phyloP scores from a whole-genome alignment of 2,888 invertebrate genomes.

The Lagria hirta region DNA sequence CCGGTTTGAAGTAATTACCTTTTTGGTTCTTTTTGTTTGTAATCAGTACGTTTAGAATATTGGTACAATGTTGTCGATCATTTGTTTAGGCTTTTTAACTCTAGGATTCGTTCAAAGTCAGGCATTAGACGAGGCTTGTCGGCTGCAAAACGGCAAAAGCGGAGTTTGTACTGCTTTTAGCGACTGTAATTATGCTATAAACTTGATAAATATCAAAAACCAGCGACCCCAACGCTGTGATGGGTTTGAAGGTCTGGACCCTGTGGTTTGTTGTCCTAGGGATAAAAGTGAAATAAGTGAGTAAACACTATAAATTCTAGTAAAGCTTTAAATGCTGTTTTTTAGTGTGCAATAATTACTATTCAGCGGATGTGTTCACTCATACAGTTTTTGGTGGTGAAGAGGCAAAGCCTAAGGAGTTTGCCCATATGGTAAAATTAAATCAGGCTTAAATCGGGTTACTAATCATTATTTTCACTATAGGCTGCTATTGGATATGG shows the following conservation, averaged over 20 bases:
- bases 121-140: no score
- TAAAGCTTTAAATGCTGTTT: not conserved
- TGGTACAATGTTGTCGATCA: no score
- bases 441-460: no score
- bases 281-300: constrained; percentile 6
- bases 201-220: constrained; percentile 1
- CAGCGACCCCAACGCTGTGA: constrained; percentile 7
- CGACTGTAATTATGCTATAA: constrained; percentile 8
- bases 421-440: constrained; percentile 40
- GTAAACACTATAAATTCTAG: not conserved
- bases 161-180: constrained; percentile 2
- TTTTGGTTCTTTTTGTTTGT: no score
- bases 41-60: no score
- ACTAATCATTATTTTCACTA: no score
- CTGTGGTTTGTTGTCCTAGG: constrained; percentile 7
- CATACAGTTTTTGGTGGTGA: constrained; percentile 23
- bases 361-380: constrained; percentile 3
- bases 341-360: constrained; percentile 3
- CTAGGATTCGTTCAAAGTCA: no score
- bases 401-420: constrained; percentile 31
- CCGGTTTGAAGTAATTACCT: no score
- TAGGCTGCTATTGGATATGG: constrained; percentile 36
- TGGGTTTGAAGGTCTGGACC: not conserved
- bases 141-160: not conserved
- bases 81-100: no score